A percentile compares a stretch with the other conserved stretches of the same genome.
phyloP scores from a whole-genome alignment of 2,797 vertebrate species.

The Mormyrus proboscirostris region DNA sequence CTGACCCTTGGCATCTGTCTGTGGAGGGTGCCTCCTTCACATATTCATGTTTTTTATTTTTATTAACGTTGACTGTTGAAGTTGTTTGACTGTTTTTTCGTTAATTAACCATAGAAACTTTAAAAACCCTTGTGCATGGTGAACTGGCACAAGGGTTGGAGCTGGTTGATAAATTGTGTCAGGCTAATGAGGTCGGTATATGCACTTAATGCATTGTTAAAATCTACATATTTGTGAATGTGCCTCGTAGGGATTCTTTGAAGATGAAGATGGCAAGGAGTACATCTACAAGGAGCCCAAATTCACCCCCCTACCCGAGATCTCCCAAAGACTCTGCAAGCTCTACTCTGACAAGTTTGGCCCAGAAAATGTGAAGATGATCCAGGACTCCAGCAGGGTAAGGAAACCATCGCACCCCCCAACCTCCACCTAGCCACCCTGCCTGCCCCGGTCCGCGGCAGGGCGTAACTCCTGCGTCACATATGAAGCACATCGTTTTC shows the following conservation, averaged over 20 bases:
- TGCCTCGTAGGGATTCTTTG: conserved; percentile 84
- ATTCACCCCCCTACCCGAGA: conserved; percentile 91
- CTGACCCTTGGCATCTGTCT: neutral
- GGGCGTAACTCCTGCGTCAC: neutral
- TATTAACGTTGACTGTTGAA: neutral
- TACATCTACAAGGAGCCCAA: conserved; percentile 99
- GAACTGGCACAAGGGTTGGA: neutral
- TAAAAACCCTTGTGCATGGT: neutral
- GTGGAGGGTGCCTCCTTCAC: neutral
- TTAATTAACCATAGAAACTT: neutral
- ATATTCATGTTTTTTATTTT: neutral
- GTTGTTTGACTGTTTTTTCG: neutral
- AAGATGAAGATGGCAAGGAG: conserved; percentile 96
- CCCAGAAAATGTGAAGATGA: conserved; percentile 96
- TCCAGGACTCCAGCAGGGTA: conserved; percentile 67
- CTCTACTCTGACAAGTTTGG: conserved; percentile 98
- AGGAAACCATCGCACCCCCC: neutral
- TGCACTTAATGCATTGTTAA: neutral
- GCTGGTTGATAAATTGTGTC: neutral
- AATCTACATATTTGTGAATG: neutral
- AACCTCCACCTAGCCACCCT: neutral
- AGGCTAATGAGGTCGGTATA: neutral
- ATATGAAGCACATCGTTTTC: neutral
- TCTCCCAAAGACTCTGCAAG: conserved; percentile 90
- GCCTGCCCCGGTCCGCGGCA: neutral